Evolutionary conservation across 35 echinoderm and acorn worm species (phyloP).

Genomic region (Apostichopus parvimensis): DNA sequence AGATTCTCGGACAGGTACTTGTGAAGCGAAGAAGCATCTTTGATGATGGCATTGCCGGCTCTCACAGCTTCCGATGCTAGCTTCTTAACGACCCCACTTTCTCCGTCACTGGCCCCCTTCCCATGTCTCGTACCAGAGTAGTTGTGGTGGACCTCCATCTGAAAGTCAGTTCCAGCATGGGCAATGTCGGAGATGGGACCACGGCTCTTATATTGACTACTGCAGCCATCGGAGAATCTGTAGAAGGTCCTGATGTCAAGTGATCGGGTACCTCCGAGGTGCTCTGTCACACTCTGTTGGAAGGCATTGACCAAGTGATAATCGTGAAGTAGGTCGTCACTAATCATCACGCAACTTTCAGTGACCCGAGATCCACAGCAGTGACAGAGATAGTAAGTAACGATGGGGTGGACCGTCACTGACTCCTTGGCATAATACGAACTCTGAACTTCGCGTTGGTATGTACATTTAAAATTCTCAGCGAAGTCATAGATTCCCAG

Average conservation of each 20-base stretch:
- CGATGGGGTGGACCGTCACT: conserved; percentile 70
- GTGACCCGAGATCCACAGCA: conserved; percentile 43
- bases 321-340: conserved; percentile 28
- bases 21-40: conserved; percentile 49
- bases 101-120: conserved; percentile 87
- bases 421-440: conserved; percentile 68
- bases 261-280: not conserved
- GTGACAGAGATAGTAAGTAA: conserved; percentile 64
- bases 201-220: conserved; percentile 77
- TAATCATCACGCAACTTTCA: conserved; percentile 59
- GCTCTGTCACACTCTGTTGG: conserved; percentile 22
- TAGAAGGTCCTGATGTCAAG: conserved; percentile 23
- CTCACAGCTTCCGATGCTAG: conserved; percentile 61
- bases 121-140: conserved; percentile 74
- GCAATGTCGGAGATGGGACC: conserved; percentile 78
- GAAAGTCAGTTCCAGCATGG: conserved; percentile 61
- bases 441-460: conserved; percentile 76
- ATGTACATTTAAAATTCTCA: conserved; percentile 71
- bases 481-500: conserved; percentile 68
- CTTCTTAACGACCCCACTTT: conserved; percentile 76
- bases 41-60: conserved; percentile 61
- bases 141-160: conserved; percentile 59
- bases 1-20: conserved; percentile 50
- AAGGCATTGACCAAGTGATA: conserved; percentile 36
- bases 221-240: conserved; percentile 69